These are phyloP conservation scores for Loxodonta africana DNA, from an alignment of 2,113 vertebrate genomes.

Conservation along the genomic window DNA sequence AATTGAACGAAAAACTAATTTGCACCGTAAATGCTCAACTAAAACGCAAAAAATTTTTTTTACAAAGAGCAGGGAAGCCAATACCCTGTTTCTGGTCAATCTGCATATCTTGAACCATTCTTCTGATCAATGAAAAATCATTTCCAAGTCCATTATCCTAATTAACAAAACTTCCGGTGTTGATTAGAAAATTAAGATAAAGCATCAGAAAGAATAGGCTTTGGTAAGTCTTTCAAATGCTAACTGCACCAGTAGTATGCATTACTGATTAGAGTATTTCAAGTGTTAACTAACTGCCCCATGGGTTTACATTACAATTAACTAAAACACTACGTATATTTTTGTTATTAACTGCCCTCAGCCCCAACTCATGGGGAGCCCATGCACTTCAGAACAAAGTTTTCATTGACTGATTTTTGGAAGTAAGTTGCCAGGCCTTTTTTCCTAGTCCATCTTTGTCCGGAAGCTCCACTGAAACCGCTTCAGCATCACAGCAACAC, in stretches of 20 bases:
- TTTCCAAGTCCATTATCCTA: neutral
- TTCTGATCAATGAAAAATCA: conserved; percentile 4
- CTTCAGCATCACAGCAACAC: too few relatives aligned
- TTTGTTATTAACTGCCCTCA: neutral
- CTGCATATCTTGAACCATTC: neutral
- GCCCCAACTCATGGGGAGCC: neutral
- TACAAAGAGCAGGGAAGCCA: neutral
- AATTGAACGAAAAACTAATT: too few relatives aligned
- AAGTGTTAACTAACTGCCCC: conserved; percentile 29
- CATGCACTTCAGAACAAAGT: neutral
- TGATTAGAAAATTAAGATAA: neutral
- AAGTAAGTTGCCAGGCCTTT: neutral
- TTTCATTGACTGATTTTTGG: neutral
- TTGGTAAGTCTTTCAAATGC: conserved; percentile 49
- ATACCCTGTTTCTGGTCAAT: neutral
- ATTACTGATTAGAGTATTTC: conserved; percentile 28
- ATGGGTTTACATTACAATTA: neutral
- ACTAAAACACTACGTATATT: neutral
- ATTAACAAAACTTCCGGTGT: conserved; percentile 11
- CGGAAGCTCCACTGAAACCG: too few relatives aligned
- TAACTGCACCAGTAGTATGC: neutral
- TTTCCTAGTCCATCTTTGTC: too few relatives aligned
- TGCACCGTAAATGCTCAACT: too few relatives aligned
- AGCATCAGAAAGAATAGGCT: neutral
- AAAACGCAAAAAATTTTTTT: too few relatives aligned